Evolutionary conservation across 2,888 invertebrate species (phyloP), one percentile per base, ranked within the genome.

Genomic region (Plebejus melissa): DNA sequence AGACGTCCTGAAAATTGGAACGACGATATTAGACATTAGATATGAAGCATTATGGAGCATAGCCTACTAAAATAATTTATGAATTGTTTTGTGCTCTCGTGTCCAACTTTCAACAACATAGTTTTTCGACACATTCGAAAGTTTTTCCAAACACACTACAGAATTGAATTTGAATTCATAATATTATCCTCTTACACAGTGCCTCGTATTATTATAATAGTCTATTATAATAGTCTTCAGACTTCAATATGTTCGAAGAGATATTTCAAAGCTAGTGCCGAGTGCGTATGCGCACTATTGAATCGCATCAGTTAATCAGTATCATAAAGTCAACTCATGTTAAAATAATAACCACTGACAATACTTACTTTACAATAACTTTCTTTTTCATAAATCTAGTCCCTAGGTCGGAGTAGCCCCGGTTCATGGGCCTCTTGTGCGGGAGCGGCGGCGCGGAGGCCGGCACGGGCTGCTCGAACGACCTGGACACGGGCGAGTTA

Each of bases 351-450:
- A 46, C 46, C 69, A 74, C 82, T 57, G 9, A 16, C 6, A 75
- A 46, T 36, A 77, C 90, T 91, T 87, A 97, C 97, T 97, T 96
- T 83, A 97, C 95, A 74, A 97, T 97, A 77, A 97, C 97, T 89
- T 96, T 95, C 91, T 98, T 98, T 86, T 97, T 96, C 84, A 90
- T 88, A 82, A 97, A 96, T 86, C 97, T 95, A 86, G 95, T 96
- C 80, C 97, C 96, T 81, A 97, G 94, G 87, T 97, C 97, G 69
- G 97, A 96, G 87, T 95, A 95, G 58, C 96, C 96, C 78, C 96
- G 90, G 85, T 96, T 94, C 94, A 96, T 95, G 75, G 95, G 95
- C 79, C 94, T 89, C 79, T 94, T 94, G 79, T 90, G 89, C 16
- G 86, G 87, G 79, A 88, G 81, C 32, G 93, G 89, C 46, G 90